These are phyloP conservation scores for Hephaestus fuliginosus DNA, from an alignment of 2,797 vertebrate genomes.

Conservation along the genomic window DNA sequence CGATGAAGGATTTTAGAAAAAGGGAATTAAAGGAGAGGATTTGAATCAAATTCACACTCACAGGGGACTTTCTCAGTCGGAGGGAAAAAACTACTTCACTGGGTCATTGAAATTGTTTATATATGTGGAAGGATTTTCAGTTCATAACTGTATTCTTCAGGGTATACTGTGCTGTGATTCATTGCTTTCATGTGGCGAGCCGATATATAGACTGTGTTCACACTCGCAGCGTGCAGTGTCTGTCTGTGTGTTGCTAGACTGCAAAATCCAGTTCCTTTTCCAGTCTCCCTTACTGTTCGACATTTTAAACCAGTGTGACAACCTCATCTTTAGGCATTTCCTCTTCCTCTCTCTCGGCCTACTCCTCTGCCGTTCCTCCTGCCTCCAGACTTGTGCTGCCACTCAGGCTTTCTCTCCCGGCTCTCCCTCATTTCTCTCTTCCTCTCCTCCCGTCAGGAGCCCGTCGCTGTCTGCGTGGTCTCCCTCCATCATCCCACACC, in stretches of 20 bases:
- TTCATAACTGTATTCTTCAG: conserved; percentile 52
- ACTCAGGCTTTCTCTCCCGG: conserved; percentile 41
- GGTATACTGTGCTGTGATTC: conserved; percentile 61
- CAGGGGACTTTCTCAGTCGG: conserved; percentile 31
- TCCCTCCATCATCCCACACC: conserved; percentile 20
- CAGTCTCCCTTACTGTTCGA: conserved; percentile 57
- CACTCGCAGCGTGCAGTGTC: conserved; percentile 12
- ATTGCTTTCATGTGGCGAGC: conserved; percentile 50
- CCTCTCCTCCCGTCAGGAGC: conserved; percentile 34
- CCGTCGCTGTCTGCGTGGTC: background rate
- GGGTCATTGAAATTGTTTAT: conserved; percentile 55
- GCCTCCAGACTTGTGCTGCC: conserved; percentile 43
- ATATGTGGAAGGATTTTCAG: conserved; percentile 46
- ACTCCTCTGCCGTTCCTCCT: conserved; percentile 40
- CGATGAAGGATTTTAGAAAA: conserved; percentile 29
- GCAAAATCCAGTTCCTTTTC: conserved; percentile 63
- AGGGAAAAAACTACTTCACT: conserved; percentile 42
- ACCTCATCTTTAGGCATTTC: conserved; percentile 71
- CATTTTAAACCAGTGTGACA: conserved; percentile 73
- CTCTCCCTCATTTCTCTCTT: conserved; percentile 8
- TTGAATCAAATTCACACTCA: conserved; percentile 23
- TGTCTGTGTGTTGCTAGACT: conserved; percentile 24
- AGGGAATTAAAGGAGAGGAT: conserved; percentile 11
- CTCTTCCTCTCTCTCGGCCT: conserved; percentile 45
- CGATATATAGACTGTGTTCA: conserved; percentile 50